Conservation (phyloP, 2,113 vertebrate genomes). For the Gorsachius goisagi region DNA sequence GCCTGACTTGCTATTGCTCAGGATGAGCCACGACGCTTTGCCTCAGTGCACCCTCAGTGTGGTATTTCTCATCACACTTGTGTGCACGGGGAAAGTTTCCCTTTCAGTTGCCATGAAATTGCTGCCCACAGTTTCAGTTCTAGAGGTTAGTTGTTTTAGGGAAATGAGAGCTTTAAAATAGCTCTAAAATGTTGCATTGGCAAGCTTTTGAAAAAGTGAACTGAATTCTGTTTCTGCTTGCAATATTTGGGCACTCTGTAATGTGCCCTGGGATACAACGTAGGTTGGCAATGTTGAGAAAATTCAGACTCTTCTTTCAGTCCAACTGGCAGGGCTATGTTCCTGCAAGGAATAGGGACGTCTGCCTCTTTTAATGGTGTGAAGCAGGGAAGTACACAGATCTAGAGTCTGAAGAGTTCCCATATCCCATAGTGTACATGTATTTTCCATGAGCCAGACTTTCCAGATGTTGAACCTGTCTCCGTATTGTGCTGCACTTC, state of each 20-base stretch:
- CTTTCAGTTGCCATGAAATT: neutral
- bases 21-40: neutral
- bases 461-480: neutral
- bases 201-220: neutral
- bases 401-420: neutral
- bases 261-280: neutral
- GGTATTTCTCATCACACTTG: neutral
- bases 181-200: neutral
- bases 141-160: neutral
- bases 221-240: neutral
- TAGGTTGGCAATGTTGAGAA: fast-evolving
- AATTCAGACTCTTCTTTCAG: neutral
- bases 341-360: neutral
- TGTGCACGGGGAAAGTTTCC: neutral
- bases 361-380: neutral
- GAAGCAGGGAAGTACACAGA: neutral
- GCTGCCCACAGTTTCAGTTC: neutral
- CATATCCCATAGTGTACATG: fast-evolving
- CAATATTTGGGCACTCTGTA: neutral
- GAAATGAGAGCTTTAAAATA: neutral
- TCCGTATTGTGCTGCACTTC: neutral
- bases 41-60: neutral
- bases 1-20: neutral
- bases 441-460: neutral
- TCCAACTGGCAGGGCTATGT: fast-evolving